Evolutionary conservation across 1,140 invertebrate genomes (phyloP).

Genomic region (Drosophila malerkotliana): DNA sequence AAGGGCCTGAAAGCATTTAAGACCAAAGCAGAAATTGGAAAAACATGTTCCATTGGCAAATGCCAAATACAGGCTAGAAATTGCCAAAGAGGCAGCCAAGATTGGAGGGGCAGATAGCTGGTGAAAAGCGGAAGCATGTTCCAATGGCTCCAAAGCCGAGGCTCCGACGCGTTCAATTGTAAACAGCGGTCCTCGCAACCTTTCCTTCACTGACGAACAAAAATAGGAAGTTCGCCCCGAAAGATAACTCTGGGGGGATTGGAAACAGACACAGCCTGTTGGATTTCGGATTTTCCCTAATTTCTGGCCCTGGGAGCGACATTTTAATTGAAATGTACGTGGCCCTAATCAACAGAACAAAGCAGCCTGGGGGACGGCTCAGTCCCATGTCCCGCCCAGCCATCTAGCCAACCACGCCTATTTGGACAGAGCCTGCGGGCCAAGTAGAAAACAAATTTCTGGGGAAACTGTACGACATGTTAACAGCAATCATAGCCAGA

Average conservation of each 20-base stretch:
- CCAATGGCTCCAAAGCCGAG: slow-evolving; percentile 29
- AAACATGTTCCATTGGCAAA: slow-evolving; percentile 60
- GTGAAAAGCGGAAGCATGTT: slow-evolving; percentile 70
- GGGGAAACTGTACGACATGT: slow-evolving; percentile 71
- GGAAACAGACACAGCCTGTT: slow-evolving; percentile 16
- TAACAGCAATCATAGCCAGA: slow-evolving; percentile 69
- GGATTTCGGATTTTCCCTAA: slow-evolving; percentile 45
- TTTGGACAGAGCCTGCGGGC: slow-evolving; percentile 44
- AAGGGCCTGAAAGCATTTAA: slow-evolving; percentile 52
- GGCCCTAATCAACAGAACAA: slow-evolving; percentile 72
- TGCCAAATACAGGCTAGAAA: slow-evolving; percentile 38
- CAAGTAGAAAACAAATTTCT: slow-evolving; percentile 54
- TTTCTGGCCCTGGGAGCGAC: slow-evolving; percentile 63
- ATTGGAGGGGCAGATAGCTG: slow-evolving; percentile 20
- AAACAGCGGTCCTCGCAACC: slow-evolving; percentile 46
- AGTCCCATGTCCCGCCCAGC: slow-evolving; percentile 19
- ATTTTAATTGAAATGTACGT: slow-evolving; percentile 76
- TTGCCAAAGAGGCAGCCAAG: slow-evolving; percentile 14
- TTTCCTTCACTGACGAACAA: not conserved
- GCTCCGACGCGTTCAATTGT: slow-evolving; percentile 53
- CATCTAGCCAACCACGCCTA: not conserved
- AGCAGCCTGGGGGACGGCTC: slow-evolving; percentile 7
- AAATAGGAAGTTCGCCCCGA: slow-evolving; percentile 48
- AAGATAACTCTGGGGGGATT: slow-evolving; percentile 29
- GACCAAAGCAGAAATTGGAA: slow-evolving; percentile 64